A percentile compares a stretch with the other conserved stretches of the same genome.
Evolutionary conservation across 2,888 invertebrate genomes (phyloP).

Genomic region (Dione vanillae): DNA sequence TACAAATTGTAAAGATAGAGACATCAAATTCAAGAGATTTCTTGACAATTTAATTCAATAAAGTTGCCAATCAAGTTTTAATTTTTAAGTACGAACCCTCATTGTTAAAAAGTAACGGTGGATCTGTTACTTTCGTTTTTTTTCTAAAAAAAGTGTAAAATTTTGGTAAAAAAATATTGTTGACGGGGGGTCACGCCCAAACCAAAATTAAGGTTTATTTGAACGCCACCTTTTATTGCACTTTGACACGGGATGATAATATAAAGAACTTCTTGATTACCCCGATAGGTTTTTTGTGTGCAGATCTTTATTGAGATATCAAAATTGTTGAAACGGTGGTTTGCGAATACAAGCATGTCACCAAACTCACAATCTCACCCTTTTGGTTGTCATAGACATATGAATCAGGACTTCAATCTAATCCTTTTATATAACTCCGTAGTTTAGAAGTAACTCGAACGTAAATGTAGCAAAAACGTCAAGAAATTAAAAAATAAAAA

Average conservation of each 20-base stretch:
- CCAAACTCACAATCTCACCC: conserved; percentile 66
- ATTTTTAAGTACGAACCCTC: conserved; percentile 74
- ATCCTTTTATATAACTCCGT: conserved; percentile 51
- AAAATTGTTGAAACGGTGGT: conserved; percentile 72
- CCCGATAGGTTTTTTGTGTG: conserved; percentile 65
- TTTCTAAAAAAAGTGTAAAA: conserved; percentile 72
- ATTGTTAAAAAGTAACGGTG: conserved; percentile 58
- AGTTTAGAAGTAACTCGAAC: not conserved
- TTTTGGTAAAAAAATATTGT: conserved; percentile 67
- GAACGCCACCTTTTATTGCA: conserved; percentile 78
- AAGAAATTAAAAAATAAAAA: conserved; percentile 7
- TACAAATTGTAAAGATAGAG: conserved; percentile 62
- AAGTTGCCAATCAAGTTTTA: conserved; percentile 81
- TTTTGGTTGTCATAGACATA: conserved; percentile 69
- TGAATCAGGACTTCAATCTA: conserved; percentile 62
- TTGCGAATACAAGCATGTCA: conserved; percentile 69
- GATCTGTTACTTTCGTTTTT: conserved; percentile 69
- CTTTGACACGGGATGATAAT: conserved; percentile 78
- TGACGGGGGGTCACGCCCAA: conserved; percentile 82
- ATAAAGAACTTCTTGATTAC: conserved; percentile 73
- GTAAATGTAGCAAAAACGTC: conserved; percentile 11
- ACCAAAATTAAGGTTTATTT: conserved; percentile 80
- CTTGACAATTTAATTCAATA: conserved; percentile 60
- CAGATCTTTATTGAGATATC: conserved; percentile 79
- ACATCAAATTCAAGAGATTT: conserved; percentile 71